phyloP scores from a whole-genome alignment of 1,140 invertebrate genomes.

The Pectinophora gossypiella region DNA sequence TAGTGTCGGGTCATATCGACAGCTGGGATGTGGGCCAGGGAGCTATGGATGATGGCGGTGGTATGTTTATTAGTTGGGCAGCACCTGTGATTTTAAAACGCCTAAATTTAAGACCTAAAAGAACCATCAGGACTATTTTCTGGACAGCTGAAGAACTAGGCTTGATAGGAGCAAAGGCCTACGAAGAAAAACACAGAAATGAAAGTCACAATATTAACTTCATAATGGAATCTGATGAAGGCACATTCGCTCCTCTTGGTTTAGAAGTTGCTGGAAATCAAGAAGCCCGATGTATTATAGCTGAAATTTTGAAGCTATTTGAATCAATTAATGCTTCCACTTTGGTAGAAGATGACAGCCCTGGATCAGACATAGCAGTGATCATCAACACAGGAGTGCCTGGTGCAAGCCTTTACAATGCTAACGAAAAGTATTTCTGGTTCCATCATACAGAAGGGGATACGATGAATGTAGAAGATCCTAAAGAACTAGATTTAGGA shows the following conservation, averaged over 20 bases:
- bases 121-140: conserved; percentile 87
- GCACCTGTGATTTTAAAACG: conserved; percentile 82
- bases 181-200: conserved; percentile 78
- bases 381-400: conserved; percentile 81
- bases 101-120: conserved; percentile 80
- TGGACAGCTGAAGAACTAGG: conserved; percentile 92
- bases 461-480: conserved; percentile 84
- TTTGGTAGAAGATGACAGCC: conserved; percentile 48
- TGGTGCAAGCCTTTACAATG: conserved; percentile 80
- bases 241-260: conserved; percentile 85
- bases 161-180: conserved; percentile 79
- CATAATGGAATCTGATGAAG: conserved; percentile 88
- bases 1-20: conserved; percentile 91
- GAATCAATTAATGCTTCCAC: conserved; percentile 57
- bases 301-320: conserved; percentile 77
- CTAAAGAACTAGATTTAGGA: conserved; percentile 80
- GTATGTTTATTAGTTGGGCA: conserved; percentile 88
- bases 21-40: conserved; percentile 93
- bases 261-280: conserved; percentile 77
- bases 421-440: conserved; percentile 86
- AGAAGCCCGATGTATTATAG: conserved; percentile 79
- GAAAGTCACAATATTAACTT: conserved; percentile 80
- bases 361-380: conserved; percentile 80
- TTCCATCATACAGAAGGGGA: conserved; percentile 89
- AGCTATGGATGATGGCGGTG: conserved; percentile 92